phyloP scores from a whole-genome alignment of 1,140 invertebrate genomes.

The Riptortus pedestris region DNA sequence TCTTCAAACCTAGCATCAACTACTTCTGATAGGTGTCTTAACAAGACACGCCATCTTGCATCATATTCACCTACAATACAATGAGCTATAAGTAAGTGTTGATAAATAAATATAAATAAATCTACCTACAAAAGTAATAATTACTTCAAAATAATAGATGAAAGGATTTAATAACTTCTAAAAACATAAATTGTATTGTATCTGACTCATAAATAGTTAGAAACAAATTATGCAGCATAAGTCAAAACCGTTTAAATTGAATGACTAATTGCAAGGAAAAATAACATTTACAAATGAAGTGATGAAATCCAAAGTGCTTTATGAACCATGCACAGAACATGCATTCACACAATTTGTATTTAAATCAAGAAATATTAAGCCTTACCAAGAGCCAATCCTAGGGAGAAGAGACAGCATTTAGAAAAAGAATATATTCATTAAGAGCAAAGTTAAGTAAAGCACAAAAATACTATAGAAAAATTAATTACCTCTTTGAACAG shows the following conservation, averaged over 20 bases:
- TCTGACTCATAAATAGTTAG: too few relatives aligned
- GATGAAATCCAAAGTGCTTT: too few relatives aligned
- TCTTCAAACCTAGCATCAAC: constrained; percentile 45
- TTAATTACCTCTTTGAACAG: constrained; percentile 26
- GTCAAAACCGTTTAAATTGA: too few relatives aligned
- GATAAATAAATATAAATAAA: background rate
- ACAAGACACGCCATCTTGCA: constrained; percentile 49
- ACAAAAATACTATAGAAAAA: background rate
- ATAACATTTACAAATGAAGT: too few relatives aligned
- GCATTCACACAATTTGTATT: background rate
- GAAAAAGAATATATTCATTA: constrained; percentile 12
- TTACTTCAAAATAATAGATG: too few relatives aligned
- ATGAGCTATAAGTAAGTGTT: too few relatives aligned
- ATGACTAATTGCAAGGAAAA: too few relatives aligned
- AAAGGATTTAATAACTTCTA: too few relatives aligned
- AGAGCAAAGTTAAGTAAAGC: background rate
- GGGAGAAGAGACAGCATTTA: background rate
- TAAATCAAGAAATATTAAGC: background rate
- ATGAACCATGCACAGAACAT: background rate
- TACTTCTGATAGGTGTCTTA: constrained; percentile 44
- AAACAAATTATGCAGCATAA: too few relatives aligned
- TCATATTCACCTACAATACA: constrained; percentile 49
- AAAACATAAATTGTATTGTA: too few relatives aligned
- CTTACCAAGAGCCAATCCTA: constrained; percentile 13
- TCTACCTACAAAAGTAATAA: too few relatives aligned